phyloP scores from a whole-genome alignment of 2,888 invertebrate genomes.

The Acanthoscelides obtectus region DNA sequence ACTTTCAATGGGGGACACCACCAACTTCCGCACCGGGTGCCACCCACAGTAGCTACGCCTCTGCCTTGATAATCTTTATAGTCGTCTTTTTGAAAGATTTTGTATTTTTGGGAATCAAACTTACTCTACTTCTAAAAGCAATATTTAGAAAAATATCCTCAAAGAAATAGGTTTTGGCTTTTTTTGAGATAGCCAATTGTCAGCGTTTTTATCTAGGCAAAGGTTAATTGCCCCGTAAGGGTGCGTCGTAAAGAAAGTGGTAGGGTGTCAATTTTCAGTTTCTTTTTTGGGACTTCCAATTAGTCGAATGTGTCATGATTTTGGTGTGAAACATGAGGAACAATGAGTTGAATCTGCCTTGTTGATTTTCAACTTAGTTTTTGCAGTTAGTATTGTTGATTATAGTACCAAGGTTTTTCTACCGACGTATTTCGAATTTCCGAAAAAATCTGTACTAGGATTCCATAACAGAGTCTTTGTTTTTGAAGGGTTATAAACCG shows the following conservation, averaged over 20 bases:
- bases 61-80: no score
- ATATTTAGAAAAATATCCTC: no score
- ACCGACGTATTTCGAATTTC: background rate
- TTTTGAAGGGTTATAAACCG: no score
- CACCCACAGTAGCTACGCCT: no score
- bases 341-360: conserved; percentile 64
- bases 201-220: conserved; percentile 8
- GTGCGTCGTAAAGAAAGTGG: conserved; percentile 10
- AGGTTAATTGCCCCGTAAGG: conserved; percentile 17
- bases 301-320: conserved; percentile 4
- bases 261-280: conserved; percentile 1
- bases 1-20: no score
- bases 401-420: background rate
- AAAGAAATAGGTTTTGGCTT: no score
- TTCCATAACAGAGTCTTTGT: no score
- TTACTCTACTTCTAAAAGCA: no score
- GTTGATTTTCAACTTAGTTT: conserved; percentile 68
- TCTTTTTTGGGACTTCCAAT: conserved; percentile 7
- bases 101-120: no score
- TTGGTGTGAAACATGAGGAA: conserved; percentile 30
- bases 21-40: no score
- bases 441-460: no score
- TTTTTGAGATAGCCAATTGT: conserved; percentile 10
- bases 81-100: no score
- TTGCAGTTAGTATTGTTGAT: conserved; percentile 58